These are phyloP conservation scores for Hylia prasina DNA, from an alignment of 2,113 vertebrate species.

Conservation along the genomic window DNA sequence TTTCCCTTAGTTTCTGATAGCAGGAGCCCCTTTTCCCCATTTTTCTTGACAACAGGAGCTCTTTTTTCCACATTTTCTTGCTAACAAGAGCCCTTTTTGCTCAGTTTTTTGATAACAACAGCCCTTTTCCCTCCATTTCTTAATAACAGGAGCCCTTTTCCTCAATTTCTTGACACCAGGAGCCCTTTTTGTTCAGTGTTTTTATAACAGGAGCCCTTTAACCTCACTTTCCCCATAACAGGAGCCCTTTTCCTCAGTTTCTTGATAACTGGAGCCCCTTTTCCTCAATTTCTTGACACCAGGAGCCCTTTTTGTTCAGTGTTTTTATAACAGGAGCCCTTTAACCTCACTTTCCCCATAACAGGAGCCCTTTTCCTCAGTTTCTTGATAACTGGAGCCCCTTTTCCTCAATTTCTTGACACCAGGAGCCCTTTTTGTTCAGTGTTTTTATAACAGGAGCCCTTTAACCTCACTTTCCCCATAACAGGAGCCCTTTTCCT, in stretches of 20 bases:
- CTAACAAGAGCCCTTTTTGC: too few relatives aligned
- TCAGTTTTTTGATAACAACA: background rate
- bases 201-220: background rate
- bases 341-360: accelerated
- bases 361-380: background rate
- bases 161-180: accelerated
- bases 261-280: accelerated
- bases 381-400: background rate
- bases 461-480: accelerated
- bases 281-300: accelerated
- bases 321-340: accelerated
- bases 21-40: background rate
- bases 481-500: too few relatives aligned
- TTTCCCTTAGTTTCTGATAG: background rate
- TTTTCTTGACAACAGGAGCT: background rate
- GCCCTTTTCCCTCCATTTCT: accelerated
- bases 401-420: background rate
- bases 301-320: accelerated
- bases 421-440: accelerated
- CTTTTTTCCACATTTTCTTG: background rate
- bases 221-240: accelerated
- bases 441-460: accelerated
- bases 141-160: background rate
- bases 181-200: accelerated
- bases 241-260: too few relatives aligned